Conservation (phyloP, 2,797 vertebrate species). For the Fistularia tabacaria region DNA sequence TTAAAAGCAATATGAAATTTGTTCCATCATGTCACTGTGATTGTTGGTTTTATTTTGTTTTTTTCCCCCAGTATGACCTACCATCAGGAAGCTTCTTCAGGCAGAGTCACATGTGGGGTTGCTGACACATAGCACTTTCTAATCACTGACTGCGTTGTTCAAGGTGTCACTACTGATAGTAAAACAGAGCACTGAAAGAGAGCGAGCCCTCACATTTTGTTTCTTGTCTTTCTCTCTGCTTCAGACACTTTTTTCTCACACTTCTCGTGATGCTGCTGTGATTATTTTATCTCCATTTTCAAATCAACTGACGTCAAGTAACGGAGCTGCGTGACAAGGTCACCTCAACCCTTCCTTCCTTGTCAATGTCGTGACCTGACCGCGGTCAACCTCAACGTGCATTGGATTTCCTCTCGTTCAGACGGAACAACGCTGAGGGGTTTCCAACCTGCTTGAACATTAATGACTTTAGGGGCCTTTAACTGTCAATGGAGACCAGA, state of each 20-base stretch:
- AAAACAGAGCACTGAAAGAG: constrained; percentile 54
- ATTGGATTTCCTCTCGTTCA: constrained; percentile 66
- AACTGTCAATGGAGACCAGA: constrained; percentile 56
- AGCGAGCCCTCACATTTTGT: constrained; percentile 59
- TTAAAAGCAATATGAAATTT: constrained; percentile 76
- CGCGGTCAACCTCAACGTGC: constrained; percentile 55
- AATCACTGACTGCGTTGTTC: constrained; percentile 73
- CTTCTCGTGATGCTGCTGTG: constrained; percentile 14
- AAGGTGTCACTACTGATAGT: constrained; percentile 75
- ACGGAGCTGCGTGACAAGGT: constrained; percentile 9
- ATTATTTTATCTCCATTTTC: constrained; percentile 36
- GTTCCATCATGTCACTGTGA: constrained; percentile 70
- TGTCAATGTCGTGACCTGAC: constrained; percentile 62
- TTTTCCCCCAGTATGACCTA: constrained; percentile 51
- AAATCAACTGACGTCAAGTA: constrained; percentile 32
- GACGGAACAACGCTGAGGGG: constrained; percentile 58
- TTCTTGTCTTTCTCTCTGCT: constrained; percentile 46
- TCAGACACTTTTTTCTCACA: constrained; percentile 9
- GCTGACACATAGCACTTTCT: constrained; percentile 72
- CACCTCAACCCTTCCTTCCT: not conserved
- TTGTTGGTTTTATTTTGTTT: constrained; percentile 68
- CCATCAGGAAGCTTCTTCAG: constrained; percentile 66
- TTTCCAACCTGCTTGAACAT: constrained; percentile 65
- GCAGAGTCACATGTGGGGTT: constrained; percentile 60
- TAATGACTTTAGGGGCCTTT: constrained; percentile 63